Base-by-base conservation (phyloP, 2,797 vertebrate species). In the Ataeniobius toweri region DNA sequence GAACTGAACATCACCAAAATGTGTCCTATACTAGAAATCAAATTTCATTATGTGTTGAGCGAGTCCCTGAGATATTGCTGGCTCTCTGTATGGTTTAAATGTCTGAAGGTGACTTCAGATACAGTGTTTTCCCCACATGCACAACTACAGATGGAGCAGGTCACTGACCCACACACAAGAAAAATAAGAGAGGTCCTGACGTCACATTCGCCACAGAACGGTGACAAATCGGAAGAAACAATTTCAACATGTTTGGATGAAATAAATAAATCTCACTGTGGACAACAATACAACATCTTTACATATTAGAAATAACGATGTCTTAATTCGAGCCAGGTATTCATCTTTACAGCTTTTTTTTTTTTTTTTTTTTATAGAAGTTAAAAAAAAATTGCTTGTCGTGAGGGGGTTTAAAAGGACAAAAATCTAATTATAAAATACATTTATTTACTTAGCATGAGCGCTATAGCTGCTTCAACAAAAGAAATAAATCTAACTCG, bases 1-100 rank as follows among this genome's bases (percentile, higher is more conserved):
- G 51, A 85, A 65, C 46, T 44, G 76, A 68, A 10, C 10, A 6
- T 36, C 36, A 85, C 63, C 41, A 77, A 80, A 76, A 85, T 31
- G n/a, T 78, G 68, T 24, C 36, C 84, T 67, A 78, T 56, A 70
- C 58, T 79, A 69, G 20, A 82, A 58, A 44, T 86, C 74, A 79
- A 48, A 80, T 81, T 76, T 80, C 75, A 80, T 76, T 73, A 71
- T 46, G 68, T 80, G 77, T 76, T 80, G 83, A 75, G 77, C 69
- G 86, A 90, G 78, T 94, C 89, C 94, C 94, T 94, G 94, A 94
- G 94, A 91, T 92, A 85, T 80, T 84, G 79, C 71, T 86, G 86
- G 83, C 87, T 75, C 51, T 86, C 75, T 78, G 76, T 46, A 48
- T 82, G 79, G 80, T 80, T 74, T 80, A 55, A 51, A 61, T 41